These are phyloP conservation scores for Plusia festucae DNA, from an alignment of 2,888 invertebrate genomes.

Conservation along the genomic window DNA sequence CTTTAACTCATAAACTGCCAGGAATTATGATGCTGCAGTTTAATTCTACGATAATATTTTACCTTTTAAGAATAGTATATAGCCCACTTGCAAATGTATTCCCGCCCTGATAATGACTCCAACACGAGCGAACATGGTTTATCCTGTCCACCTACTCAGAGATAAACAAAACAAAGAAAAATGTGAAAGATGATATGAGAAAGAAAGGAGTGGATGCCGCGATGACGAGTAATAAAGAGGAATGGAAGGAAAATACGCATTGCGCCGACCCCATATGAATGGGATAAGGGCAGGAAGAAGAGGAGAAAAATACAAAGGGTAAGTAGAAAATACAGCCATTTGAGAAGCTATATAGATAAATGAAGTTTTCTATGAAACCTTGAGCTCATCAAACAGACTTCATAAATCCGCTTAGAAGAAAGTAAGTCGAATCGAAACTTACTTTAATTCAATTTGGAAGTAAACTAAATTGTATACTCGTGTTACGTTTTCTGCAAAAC, in stretches of 20 bases:
- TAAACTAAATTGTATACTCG: neutral
- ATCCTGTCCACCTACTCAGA: conserved; percentile 1
- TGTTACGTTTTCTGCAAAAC: neutral
- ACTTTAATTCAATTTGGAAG: neutral
- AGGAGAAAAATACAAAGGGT: neutral
- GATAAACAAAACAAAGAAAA: neutral
- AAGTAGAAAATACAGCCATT: neutral
- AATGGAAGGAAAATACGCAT: too few relatives aligned
- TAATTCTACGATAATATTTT: neutral
- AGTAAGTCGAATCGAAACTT: neutral
- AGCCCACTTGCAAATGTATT: neutral
- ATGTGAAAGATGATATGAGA: too few relatives aligned
- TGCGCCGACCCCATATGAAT: too few relatives aligned
- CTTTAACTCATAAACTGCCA: neutral
- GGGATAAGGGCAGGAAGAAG: too few relatives aligned
- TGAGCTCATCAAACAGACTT: neutral
- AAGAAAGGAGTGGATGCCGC: too few relatives aligned
- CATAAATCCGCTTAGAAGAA: too few relatives aligned
- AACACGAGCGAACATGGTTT: neutral
- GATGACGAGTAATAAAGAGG: too few relatives aligned
- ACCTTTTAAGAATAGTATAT: conserved; percentile 1
- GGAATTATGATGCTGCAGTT: neutral
- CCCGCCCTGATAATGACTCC: neutral
- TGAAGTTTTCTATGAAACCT: neutral
- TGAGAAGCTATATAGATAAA: neutral